Evolutionary conservation across 53 echinoderm and acorn worm species (phyloP), one percentile per base, ranked within the genome.

Genomic region (Pentamera pediparva): DNA sequence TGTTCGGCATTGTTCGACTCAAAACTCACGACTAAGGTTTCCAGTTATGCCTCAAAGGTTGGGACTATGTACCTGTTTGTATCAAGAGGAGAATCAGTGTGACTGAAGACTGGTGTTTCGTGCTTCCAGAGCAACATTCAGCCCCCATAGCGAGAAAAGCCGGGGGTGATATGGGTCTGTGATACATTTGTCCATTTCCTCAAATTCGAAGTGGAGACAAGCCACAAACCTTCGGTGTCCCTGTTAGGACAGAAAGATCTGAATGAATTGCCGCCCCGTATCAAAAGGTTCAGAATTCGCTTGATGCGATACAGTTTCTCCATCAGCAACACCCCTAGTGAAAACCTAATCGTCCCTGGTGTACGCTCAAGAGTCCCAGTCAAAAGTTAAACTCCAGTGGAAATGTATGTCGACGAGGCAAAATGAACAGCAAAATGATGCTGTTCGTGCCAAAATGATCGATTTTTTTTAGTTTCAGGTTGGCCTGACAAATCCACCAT

Each of bases 221-320:
- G 43, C 41, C 67, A 67, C 47, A 67, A 67, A 67, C 67, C 67
- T 2, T 59, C 29, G 45, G 62, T 59, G n/a, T 18, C 59, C 25
- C 41, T 67, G 19, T 61, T 85, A 28, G 49, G 62, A 36, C 53
- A 56, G 36, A 89, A 62, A 32, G 76, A 69, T 12, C 47, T 89
- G 11, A 48, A 39, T 37, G 77, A 82, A 35, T 37, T 81, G 11
- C 89, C 81, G 5, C 56, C 63, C 24, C 71, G 78, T 34, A 81
- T 80, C 48, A 81, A 77, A 53, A 69, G 81, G n/a, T 89, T 89
- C 55, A 61, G 81, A n/a, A 75, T 89, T 53, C 48, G 73, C 47
- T 51, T 85, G 12, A 78, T 74, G 81, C 40, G 74, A 37, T 89
- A 58, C 74, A 54, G 37, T 32, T 65, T 65, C 18, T 61, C 1